phyloP scores from a whole-genome alignment of 2,113 vertebrate species.

The Oncorhynchus mykiss region DNA sequence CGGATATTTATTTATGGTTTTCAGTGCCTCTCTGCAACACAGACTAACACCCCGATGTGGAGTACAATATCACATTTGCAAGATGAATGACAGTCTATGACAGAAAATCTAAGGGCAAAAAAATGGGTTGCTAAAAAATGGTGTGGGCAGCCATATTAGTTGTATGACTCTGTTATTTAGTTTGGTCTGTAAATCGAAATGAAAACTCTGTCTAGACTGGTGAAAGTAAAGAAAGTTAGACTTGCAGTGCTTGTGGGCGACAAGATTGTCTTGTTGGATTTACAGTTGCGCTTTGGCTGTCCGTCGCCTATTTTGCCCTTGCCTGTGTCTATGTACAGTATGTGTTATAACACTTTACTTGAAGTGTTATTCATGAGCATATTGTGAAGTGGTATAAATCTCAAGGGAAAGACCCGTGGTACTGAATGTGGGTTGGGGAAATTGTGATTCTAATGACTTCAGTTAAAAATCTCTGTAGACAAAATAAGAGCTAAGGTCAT shows the following conservation, averaged over 20 bases:
- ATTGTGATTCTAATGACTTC: background rate
- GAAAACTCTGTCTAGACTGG: constrained; percentile 1
- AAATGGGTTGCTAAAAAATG: background rate
- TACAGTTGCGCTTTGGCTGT: background rate
- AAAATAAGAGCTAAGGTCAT: background rate
- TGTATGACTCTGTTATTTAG: background rate
- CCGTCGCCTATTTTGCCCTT: no score
- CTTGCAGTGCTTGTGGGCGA: background rate
- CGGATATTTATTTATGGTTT: constrained; percentile 39
- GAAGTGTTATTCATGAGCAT: background rate
- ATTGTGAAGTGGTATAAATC: no score
- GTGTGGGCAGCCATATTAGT: background rate
- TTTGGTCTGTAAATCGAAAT: background rate
- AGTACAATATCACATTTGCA: constrained; percentile 27
- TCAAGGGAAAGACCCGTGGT: no score
- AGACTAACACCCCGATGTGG: constrained; percentile 12
- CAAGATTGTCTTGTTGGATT: background rate
- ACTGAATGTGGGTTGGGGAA: background rate
- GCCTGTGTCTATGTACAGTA: no score
- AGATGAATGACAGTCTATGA: constrained; percentile 31
- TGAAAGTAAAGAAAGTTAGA: background rate
- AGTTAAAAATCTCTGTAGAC: background rate
- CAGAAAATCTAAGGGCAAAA: constrained; percentile 34
- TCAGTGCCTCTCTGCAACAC: background rate
- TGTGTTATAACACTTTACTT: no score